These are phyloP conservation scores for Tortricodes alternella DNA, from an alignment of 2,888 invertebrate species.

Conservation along the genomic window DNA sequence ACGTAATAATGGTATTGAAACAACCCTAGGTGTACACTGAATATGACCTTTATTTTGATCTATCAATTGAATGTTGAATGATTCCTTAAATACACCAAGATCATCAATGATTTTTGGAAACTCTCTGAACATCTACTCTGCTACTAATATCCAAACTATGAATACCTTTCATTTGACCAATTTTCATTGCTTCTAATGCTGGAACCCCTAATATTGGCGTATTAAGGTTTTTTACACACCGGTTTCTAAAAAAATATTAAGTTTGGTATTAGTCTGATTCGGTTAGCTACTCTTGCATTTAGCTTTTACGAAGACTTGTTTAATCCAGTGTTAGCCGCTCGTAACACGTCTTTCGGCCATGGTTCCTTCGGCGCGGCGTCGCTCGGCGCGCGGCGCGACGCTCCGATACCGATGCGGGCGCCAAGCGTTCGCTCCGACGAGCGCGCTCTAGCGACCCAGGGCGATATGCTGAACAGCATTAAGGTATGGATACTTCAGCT, in stretches of 20 bases:
- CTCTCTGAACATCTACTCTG: not conserved
- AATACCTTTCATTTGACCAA: not conserved
- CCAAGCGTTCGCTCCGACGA: constrained; percentile 71
- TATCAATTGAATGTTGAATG: constrained; percentile 14
- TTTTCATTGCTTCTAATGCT: not conserved
- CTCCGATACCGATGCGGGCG: constrained; percentile 52
- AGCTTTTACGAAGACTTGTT: no score
- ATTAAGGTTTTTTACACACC: no score
- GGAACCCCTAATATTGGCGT: not conserved
- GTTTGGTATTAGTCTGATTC: no score
- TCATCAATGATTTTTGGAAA: constrained; percentile 20
- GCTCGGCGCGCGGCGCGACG: constrained; percentile 62
- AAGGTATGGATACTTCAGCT: constrained; percentile 53
- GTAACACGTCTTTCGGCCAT: constrained; percentile 56
- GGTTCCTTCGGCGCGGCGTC: constrained; percentile 60
- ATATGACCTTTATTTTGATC: constrained; percentile 9
- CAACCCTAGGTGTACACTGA: constrained; percentile 10
- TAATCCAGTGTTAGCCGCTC: constrained; percentile 44
- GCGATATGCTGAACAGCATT: constrained; percentile 82
- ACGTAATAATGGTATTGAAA: constrained; percentile 19
- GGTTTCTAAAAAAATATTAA: no score
- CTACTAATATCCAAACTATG: not conserved
- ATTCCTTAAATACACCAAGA: constrained; percentile 20
- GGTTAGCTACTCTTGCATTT: no score
- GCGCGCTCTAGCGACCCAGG: constrained; percentile 76